Conservation (phyloP, 2,113 vertebrate genomes). For the Ictidomys tridecemlineatus region DNA sequence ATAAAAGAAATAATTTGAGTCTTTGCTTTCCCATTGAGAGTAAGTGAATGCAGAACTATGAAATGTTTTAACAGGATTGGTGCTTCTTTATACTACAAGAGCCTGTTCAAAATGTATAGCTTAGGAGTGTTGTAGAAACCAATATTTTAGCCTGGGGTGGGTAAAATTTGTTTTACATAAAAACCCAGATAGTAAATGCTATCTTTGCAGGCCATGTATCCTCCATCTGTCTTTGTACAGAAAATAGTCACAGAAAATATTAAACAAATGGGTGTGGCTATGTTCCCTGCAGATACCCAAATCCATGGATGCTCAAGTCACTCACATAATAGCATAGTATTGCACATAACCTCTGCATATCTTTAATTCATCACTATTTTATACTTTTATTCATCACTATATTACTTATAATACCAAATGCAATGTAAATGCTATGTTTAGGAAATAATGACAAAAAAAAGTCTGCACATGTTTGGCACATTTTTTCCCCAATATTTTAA, state of each 20-base stretch:
- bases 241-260: neutral
- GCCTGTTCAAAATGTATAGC: neutral
- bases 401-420: neutral
- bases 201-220: neutral
- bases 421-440: neutral
- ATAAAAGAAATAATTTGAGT: neutral
- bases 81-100: neutral
- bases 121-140: neutral
- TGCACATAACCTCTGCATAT: neutral
- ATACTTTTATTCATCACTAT: neutral
- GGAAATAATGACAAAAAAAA: neutral
- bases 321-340: neutral
- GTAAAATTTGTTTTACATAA: neutral
- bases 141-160: neutral
- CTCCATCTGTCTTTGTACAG: neutral
- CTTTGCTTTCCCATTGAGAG: neutral
- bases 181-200: slow-evolving; percentile 2
- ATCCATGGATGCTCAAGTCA: neutral
- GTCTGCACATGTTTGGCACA: neutral
- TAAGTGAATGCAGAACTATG: neutral
- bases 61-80: neutral
- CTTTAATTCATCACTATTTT: neutral
- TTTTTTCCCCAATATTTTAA: neutral
- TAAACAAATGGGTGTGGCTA: neutral
- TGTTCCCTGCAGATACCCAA: neutral